Evolutionary conservation across 1,140 invertebrate species (phyloP).

Genomic region (Nautilus pompilius): DNA sequence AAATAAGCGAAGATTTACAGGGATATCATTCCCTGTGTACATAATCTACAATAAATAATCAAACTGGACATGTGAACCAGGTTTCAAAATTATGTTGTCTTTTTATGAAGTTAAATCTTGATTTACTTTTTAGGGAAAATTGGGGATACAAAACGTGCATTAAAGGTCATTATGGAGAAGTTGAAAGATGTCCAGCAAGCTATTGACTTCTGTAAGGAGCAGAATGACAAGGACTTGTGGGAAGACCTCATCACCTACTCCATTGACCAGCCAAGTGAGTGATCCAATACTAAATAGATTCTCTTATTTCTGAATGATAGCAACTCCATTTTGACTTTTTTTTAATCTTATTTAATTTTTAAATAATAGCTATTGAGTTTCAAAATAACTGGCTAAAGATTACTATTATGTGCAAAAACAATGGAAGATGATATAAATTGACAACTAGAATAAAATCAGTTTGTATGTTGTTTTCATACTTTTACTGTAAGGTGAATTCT

Average conservation of each 20-base stretch:
- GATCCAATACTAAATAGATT: too few relatives aligned
- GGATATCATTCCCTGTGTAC: too few relatives aligned
- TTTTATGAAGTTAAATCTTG: too few relatives aligned
- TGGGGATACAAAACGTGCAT: conserved; percentile 86
- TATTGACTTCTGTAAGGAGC: conserved; percentile 95
- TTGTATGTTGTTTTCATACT: background rate
- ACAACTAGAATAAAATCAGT: background rate
- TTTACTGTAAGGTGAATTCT: background rate
- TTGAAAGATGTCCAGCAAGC: conserved; percentile 87
- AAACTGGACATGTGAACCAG: too few relatives aligned
- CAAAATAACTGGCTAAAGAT: too few relatives aligned
- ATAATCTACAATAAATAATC: too few relatives aligned
- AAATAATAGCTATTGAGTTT: too few relatives aligned
- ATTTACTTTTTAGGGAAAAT: conserved; percentile 68
- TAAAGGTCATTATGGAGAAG: conserved; percentile 84
- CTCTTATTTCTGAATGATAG: too few relatives aligned
- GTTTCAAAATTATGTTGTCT: too few relatives aligned
- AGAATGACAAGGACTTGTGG: conserved; percentile 88
- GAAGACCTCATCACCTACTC: conserved; percentile 88
- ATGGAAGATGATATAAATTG: background rate
- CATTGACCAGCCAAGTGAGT: conserved; percentile 76
- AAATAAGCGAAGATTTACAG: too few relatives aligned
- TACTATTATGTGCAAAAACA: background rate
- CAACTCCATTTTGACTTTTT: too few relatives aligned
- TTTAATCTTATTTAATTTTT: too few relatives aligned